Percentiles rank a stretch among this genome's conserved stretches.
Conservation (phyloP, 2,797 vertebrate genomes). For the Coracias cyanogaster region DNA sequence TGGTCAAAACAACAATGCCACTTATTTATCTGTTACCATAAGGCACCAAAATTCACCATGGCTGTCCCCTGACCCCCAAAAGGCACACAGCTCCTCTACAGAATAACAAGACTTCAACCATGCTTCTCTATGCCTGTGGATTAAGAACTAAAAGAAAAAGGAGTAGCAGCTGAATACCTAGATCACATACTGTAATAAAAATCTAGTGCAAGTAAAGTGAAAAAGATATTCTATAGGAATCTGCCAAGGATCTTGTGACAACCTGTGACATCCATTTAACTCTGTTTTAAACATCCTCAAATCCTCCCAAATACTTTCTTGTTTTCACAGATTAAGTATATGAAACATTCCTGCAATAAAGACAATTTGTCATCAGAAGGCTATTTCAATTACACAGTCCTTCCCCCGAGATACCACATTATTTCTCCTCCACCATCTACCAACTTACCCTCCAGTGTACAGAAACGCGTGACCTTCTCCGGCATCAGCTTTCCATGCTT, state of each 20-base stretch:
- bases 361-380: background rate
- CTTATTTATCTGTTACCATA: rapidly evolving
- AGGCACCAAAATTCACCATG: background rate
- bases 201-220: background rate
- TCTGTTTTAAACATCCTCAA: background rate
- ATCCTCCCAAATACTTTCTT: background rate
- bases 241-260: background rate
- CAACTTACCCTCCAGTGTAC: conserved; percentile 92
- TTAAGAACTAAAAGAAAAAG: background rate
- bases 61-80: background rate
- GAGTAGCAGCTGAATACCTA: background rate
- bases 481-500: conserved; percentile 93
- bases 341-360: background rate
- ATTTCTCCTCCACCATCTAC: background rate
- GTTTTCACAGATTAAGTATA: background rate
- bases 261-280: background rate
- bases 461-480: conserved; percentile 91
- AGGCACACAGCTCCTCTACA: background rate
- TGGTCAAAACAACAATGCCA: background rate
- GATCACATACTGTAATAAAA: background rate
- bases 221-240: background rate
- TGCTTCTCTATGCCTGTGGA: background rate
- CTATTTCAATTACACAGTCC: background rate
- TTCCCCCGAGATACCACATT: rapidly evolving
- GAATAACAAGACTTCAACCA: background rate